These are phyloP conservation scores for Tinea semifulvella DNA, from an alignment of 2,888 invertebrate genomes.

Conservation along the genomic window DNA sequence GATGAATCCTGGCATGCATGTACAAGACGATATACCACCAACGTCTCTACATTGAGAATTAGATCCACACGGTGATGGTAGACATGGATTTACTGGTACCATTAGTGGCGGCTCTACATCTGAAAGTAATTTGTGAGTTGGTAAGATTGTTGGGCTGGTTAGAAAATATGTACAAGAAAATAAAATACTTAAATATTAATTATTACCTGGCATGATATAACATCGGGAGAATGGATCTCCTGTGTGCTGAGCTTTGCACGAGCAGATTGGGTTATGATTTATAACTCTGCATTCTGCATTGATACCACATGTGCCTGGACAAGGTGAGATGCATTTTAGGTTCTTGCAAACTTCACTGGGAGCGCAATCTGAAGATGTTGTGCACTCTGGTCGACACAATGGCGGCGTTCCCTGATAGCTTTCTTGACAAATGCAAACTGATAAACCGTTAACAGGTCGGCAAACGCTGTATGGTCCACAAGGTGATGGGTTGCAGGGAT, in stretches of 20 bases:
- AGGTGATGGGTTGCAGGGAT: conserved; percentile 74
- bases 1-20: conserved; percentile 70
- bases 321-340: conserved; percentile 77
- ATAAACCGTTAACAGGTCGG: conserved; percentile 62
- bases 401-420: conserved; percentile 75
- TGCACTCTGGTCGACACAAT: conserved; percentile 75
- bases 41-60: conserved; percentile 70
- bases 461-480: conserved; percentile 80
- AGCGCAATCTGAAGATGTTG: conserved; percentile 72
- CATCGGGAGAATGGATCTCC: conserved; percentile 74
- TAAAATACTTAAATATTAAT: conserved; percentile 36
- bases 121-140: conserved; percentile 25
- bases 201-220: conserved; percentile 41
- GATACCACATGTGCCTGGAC: conserved; percentile 74
- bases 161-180: background rate
- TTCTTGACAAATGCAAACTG: conserved; percentile 76
- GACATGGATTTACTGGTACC: conserved; percentile 67
- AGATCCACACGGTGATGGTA: conserved; percentile 81
- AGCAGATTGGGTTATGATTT: conserved; percentile 76
- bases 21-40: conserved; percentile 69
- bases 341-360: conserved; percentile 73
- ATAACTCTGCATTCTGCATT: conserved; percentile 76
- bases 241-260: conserved; percentile 68
- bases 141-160: too few species aligned
- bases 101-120: conserved; percentile 32